A percentile compares a stretch with the other conserved stretches of the same genome.
Conservation (phyloP, 2,888 invertebrate species). For the Clunio marinus region DNA sequence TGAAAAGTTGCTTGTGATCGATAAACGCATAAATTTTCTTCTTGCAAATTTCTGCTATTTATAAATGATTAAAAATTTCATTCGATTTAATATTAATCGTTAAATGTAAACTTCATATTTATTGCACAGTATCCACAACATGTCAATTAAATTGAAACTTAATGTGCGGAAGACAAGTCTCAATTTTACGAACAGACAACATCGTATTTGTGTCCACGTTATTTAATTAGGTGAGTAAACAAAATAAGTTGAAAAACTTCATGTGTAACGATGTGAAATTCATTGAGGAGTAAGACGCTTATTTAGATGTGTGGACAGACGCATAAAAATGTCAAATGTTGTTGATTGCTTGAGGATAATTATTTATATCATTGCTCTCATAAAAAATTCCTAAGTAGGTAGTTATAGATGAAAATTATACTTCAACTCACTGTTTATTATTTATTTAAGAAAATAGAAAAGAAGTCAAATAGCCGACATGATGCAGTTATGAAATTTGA, state of each 20-base stretch:
- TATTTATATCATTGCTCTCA: too few species aligned
- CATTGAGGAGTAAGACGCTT: not conserved
- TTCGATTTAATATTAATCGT: not conserved
- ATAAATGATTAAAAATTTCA: not conserved
- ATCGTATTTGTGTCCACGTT: not conserved
- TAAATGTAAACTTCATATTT: too few species aligned
- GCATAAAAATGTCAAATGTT: too few species aligned
- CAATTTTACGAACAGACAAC: not conserved
- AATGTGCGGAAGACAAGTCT: not conserved
- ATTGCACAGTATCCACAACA: not conserved
- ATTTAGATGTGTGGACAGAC: not conserved
- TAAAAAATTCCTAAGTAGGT: too few species aligned
- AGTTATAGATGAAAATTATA: too few species aligned
- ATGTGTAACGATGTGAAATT: not conserved
- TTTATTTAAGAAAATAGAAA: too few species aligned
- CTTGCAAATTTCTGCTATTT: not conserved
- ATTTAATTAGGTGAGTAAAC: not conserved
- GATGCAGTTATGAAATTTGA: too few species aligned
- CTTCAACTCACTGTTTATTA: too few species aligned
- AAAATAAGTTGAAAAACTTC: too few species aligned
- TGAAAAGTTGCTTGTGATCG: too few species aligned
- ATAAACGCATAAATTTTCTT: not conserved
- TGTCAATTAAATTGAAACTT: constrained; percentile 3
- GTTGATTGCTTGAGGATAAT: too few species aligned
- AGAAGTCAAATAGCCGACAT: too few species aligned